These are phyloP conservation scores for Aporophyla nigra DNA, from an alignment of 2,888 invertebrate genomes.

Conservation along the genomic window DNA sequence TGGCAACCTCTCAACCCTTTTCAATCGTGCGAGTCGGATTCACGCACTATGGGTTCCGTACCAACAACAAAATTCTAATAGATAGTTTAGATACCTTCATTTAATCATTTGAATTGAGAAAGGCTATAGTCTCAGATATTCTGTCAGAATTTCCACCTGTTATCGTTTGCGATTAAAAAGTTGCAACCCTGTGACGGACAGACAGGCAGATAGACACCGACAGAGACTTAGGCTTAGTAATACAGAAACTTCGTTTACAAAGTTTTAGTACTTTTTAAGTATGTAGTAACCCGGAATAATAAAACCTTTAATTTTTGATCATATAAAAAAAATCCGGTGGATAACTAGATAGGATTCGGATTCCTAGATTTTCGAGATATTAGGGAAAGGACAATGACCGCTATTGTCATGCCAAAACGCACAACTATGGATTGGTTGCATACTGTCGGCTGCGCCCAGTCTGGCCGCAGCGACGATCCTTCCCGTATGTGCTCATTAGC, in stretches of 20 bases:
- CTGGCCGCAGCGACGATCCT: background rate
- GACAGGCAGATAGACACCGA: background rate
- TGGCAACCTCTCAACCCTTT: conserved; percentile 26
- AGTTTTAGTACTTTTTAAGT: background rate
- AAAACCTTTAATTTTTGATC: background rate
- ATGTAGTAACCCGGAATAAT: background rate
- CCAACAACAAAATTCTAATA: background rate
- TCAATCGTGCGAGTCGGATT: background rate
- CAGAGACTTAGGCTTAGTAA: background rate
- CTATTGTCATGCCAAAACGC: conserved; percentile 14
- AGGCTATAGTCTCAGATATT: background rate
- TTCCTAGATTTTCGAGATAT: background rate
- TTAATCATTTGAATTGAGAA: background rate
- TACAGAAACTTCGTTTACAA: background rate
- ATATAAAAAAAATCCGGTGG: background rate
- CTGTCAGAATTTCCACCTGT: background rate
- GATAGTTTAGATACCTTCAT: background rate
- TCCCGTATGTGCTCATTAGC: conserved; percentile 4
- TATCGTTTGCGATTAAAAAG: background rate
- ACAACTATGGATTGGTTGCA: conserved; percentile 27
- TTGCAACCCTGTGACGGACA: conserved; percentile 6
- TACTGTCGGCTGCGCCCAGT: conserved; percentile 6
- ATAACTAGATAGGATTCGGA: background rate
- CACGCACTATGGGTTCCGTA: background rate
- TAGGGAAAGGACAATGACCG: conserved; percentile 8